phyloP scores from a whole-genome alignment of 2,113 vertebrate genomes.

The Cettia cetti region DNA sequence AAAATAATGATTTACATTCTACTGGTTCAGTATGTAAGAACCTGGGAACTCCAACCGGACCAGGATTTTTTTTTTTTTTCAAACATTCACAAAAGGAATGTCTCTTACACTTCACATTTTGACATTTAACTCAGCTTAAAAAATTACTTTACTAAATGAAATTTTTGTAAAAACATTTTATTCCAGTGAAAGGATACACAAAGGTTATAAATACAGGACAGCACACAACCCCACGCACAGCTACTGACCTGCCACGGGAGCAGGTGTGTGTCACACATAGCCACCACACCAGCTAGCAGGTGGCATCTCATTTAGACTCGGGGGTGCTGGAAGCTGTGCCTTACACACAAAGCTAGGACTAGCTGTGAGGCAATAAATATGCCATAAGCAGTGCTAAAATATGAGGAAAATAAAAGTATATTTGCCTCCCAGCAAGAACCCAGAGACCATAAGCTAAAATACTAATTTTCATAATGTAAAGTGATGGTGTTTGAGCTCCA shows the following conservation, averaged over 20 bases:
- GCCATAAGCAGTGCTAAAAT: neutral
- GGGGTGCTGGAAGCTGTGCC: neutral
- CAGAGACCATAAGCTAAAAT: neutral
- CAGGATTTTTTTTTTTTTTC: neutral
- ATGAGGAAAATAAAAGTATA: fast-evolving
- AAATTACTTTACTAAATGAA: neutral
- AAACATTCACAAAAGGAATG: neutral
- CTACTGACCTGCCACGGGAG: neutral
- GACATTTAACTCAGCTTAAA: neutral
- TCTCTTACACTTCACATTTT: neutral
- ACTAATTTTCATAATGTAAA: neutral
- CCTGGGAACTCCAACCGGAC: neutral
- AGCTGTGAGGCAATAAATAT: neutral
- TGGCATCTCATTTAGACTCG: neutral
- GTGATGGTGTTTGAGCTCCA: neutral
- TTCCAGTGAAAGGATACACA: neutral
- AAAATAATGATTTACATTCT: neutral
- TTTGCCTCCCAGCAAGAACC: neutral
- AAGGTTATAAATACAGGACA: neutral
- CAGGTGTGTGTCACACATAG: neutral
- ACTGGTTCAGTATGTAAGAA: neutral
- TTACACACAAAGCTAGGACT: neutral
- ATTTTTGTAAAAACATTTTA: neutral
- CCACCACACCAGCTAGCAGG: neutral
- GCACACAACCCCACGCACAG: neutral